Evolutionary conservation across 2,888 invertebrate genomes (phyloP).

Genomic region (Hirudinaria manillensis): DNA sequence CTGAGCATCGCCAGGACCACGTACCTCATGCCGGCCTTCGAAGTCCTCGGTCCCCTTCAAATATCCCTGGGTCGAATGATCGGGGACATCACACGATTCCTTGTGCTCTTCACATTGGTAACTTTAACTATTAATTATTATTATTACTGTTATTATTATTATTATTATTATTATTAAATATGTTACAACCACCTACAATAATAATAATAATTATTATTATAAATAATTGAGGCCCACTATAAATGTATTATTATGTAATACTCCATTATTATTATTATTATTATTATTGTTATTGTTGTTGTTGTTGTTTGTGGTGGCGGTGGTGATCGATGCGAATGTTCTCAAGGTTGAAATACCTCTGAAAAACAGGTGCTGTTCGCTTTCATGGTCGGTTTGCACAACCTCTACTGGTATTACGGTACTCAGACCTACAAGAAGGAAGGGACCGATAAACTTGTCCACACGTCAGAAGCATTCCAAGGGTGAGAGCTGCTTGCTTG

Average conservation of each 20-base stretch:
- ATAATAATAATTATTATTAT: constrained; percentile 4
- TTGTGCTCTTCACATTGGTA: constrained; percentile 54
- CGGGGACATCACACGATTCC: constrained; percentile 53
- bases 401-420: constrained; percentile 55
- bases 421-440: constrained; percentile 48
- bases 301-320: too few relatives aligned
- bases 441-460: constrained; percentile 44
- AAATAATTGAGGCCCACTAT: too few relatives aligned
- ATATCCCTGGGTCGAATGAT: constrained; percentile 54
- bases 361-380: constrained; percentile 46
- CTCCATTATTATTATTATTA: too few relatives aligned
- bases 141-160: too few relatives aligned
- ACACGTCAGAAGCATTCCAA: constrained; percentile 53
- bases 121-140: constrained; percentile 34
- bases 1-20: constrained; percentile 54
- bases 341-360: too few relatives aligned
- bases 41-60: constrained; percentile 53
- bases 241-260: too few relatives aligned
- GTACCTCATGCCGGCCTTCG: constrained; percentile 55
- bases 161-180: too few relatives aligned
- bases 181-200: too few relatives aligned
- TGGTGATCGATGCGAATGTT: too few relatives aligned
- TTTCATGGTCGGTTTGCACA: constrained; percentile 55
- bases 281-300: not conserved
- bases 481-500: constrained; percentile 43